Base-by-base conservation (phyloP, 2,797 vertebrate genomes). In the Calcarius lapponicus region DNA sequence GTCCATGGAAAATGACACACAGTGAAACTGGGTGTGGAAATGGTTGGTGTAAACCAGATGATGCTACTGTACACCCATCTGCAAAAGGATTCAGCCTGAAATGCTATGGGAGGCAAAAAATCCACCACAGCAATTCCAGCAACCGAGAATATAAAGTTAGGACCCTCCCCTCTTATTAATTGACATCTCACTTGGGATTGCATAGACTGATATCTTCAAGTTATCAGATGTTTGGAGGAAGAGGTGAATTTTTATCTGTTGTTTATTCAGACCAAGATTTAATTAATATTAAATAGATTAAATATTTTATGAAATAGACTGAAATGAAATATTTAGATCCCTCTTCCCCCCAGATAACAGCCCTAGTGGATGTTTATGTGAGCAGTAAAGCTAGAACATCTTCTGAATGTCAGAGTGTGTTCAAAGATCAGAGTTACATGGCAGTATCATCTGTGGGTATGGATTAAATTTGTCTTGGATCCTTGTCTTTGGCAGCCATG, bases 251-350 rank as follows among this genome's bases (percentile, higher is more conserved):
- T 96, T 93, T 71, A 88, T 79, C 53, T 72, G 65, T 76, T 96
- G 94, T 94, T 95, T 94, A 92, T 91, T 80, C 94, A 91, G 85
- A 86, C 54, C 28, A 71, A 90, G 75, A 86, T 93, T 93, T 94
- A 96, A 94, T 96, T 93, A 96, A 96, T 95, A 96, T 92, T 96
- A 96, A 93, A 80, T 80, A 95, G 79, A 92, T 92, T 96, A 95
- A 96, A 96, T 96, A 95, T 96, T 96, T 96, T 75, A 94, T 96
- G 93, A 96, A 94, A 90, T 89, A 90, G 91, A 74, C 58, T 50
- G 54, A 90, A 93, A 94, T 96, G 53, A 96, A 96, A 96, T 96
- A 95, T 96, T 96, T 93, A 96, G 48, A 26, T 95, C 61, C 34
- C 38, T 92, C 75, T 83, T 54, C 38, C 75, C 86, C 85, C 85